Evolutionary conservation across 2,797 vertebrate genomes (phyloP).

Genomic region (Sphenodon punctatus): DNA sequence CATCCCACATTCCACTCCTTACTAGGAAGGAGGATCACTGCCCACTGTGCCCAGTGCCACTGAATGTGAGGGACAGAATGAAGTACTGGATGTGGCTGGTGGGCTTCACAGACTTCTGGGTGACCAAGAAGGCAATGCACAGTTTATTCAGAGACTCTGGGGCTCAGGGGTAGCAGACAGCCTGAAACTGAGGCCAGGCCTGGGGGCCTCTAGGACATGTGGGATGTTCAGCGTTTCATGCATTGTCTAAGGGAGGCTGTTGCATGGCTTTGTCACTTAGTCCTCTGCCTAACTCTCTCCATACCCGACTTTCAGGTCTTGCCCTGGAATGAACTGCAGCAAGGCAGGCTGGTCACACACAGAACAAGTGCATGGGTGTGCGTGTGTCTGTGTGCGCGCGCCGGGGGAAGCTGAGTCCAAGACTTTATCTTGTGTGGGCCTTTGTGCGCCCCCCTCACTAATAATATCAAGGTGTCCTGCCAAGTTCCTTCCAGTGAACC

Average conservation of each 20-base stretch:
- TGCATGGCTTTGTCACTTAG: no score
- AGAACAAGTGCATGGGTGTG: neutral
- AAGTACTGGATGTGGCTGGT: neutral
- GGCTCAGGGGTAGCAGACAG: neutral
- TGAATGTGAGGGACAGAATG: neutral
- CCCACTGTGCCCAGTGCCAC: neutral
- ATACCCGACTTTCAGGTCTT: neutral
- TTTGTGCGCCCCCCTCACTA: constrained; percentile 52
- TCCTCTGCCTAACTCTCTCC: no score
- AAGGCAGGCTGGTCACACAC: rapidly evolving
- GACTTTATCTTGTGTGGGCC: constrained; percentile 53
- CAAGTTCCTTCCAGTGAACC: constrained; percentile 64
- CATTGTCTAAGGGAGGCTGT: no score
- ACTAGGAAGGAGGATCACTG: no score
- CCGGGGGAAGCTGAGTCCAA: neutral
- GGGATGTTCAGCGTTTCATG: neutral
- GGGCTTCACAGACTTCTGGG: no score
- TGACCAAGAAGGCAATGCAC: no score
- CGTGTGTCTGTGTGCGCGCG: neutral
- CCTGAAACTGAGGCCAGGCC: neutral
- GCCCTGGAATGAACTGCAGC: constrained; percentile 22
- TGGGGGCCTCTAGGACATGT: neutral
- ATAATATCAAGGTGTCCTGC: constrained; percentile 72
- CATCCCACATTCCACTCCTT: no score
- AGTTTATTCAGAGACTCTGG: neutral